Conservation (phyloP, 2,888 invertebrate species). For the Rhyacophila evoluta region DNA sequence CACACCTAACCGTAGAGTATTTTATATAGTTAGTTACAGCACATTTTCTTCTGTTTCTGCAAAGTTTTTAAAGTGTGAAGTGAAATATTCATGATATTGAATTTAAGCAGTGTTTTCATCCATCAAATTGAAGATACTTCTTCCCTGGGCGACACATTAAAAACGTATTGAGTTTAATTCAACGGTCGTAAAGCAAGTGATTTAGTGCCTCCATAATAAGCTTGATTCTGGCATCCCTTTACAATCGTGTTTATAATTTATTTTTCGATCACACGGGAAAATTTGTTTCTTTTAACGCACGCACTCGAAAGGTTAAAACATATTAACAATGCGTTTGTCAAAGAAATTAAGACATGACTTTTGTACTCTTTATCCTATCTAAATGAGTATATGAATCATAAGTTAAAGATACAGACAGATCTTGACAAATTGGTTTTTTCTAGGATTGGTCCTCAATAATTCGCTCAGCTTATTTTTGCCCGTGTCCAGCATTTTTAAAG, state of each 20-base stretch:
- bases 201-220: constrained; percentile 24
- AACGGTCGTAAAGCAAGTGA: constrained; percentile 18
- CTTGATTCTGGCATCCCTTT: constrained; percentile 5
- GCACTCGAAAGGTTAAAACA: background rate
- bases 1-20: too few species aligned
- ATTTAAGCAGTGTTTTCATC: background rate
- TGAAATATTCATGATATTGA: background rate
- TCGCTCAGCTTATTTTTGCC: too few species aligned
- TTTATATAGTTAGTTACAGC: too few species aligned
- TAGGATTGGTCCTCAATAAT: too few species aligned
- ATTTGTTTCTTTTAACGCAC: background rate
- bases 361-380: too few species aligned
- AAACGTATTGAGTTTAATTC: constrained; percentile 19
- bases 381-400: too few species aligned
- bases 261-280: constrained; percentile 20
- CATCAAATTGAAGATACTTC: background rate
- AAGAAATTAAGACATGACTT: too few species aligned
- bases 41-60: too few species aligned
- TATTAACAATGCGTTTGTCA: background rate
- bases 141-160: constrained; percentile 2
- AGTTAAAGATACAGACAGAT: too few species aligned
- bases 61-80: background rate
- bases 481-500: too few species aligned
- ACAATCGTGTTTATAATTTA: background rate
- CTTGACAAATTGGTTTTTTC: too few species aligned